Evolutionary conservation across 2,888 invertebrate species (phyloP), one percentile per base, ranked within the genome.

Genomic region (Pomacea canaliculata): DNA sequence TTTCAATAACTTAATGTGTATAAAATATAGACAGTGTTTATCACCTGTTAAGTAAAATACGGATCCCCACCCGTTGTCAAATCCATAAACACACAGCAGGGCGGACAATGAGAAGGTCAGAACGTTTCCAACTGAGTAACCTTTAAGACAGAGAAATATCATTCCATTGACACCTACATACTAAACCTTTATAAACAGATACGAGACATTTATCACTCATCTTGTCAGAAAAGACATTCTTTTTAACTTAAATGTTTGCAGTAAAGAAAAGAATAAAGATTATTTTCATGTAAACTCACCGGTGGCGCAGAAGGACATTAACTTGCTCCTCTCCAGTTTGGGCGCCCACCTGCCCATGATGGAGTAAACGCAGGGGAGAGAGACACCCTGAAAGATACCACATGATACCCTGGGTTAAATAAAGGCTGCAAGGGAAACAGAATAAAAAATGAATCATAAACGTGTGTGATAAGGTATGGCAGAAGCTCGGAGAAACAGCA

Each of bases 281-380:
- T 37, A 37, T 37, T 37, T 37, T 37, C 5, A 37, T 37, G 3
- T 37, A 37, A 37, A 37, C 37, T 37, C 37, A 85, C 88, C 88
- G 70, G 87, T 83, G 67, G 83, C 85, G 46, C 83, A 81, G 66
- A 87, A 81, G 0, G 84, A 82, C 46, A 83, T 81, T 46, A 89
- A 82, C 71, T 86, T 85, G 65, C 85, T 86, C 68, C 87, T 67
- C 90, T 97, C 97, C 84, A 95, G 90, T 8, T 96, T 96, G 7
- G 97, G 97, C 73, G 97, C 95, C 98, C 97, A 98, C 82, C 94
- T 93, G 0, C 97, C 96, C 85, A 97, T 92, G 95, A 98, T 95
- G 19, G 95, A 95, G 90, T 97, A 96, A 95, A 97, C 96, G 0
- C 97, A 95, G 19, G 97, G 97, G 91, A 96, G 97, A 7, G 96